Conservation (phyloP, 1,140 invertebrate genomes). For the Dreissena polymorpha region DNA sequence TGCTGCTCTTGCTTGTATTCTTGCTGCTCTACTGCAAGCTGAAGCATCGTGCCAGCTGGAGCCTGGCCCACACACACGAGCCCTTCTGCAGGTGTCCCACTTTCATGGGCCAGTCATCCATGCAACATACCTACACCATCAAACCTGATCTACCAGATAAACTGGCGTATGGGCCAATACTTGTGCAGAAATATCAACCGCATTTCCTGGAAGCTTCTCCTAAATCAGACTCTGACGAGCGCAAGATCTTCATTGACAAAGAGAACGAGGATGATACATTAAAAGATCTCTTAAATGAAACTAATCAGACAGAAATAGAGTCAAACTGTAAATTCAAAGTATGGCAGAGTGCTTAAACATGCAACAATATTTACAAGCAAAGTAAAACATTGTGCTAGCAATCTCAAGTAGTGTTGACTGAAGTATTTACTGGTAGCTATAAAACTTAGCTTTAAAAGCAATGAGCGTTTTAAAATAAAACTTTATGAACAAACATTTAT, state of each 20-base stretch:
- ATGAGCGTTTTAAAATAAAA: no score
- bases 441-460: no score
- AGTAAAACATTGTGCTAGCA: no score
- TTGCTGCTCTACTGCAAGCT: constrained; percentile 46
- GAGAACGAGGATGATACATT: constrained; percentile 19
- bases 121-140: constrained; percentile 47
- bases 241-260: constrained; percentile 23
- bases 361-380: no score
- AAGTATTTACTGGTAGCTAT: no score
- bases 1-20: constrained; percentile 45
- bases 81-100: constrained; percentile 48
- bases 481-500: no score
- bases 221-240: constrained; percentile 38
- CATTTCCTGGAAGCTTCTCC: constrained; percentile 30
- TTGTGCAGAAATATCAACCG: constrained; percentile 6
- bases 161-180: constrained; percentile 19
- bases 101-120: constrained; percentile 39
- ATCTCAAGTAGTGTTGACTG: no score
- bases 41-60: constrained; percentile 39
- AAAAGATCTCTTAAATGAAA: constrained; percentile 28
- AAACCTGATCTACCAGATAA: constrained; percentile 41
- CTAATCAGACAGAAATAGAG: constrained; percentile 18
- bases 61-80: constrained; percentile 43
- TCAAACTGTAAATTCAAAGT: constrained; percentile 32
- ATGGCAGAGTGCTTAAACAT: constrained; percentile 18